Evolutionary conservation across 2,113 vertebrate species (phyloP).

Genomic region (Nanorana parkeri): DNA sequence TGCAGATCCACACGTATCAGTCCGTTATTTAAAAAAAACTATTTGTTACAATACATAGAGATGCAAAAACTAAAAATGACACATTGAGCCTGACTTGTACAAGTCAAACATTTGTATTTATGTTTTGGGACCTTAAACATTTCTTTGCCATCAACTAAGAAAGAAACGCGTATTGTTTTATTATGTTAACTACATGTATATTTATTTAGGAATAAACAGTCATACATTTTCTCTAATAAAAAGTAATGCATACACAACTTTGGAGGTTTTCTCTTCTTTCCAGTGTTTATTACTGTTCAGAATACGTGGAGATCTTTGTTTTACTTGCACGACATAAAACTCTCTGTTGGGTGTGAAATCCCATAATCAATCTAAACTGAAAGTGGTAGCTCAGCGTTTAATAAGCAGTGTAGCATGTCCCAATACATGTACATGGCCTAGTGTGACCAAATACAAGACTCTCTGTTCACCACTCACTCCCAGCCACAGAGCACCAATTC

Average conservation of each 20-base stretch:
- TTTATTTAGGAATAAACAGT: slow-evolving; percentile 36
- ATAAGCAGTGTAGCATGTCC: no score
- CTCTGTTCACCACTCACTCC: no score
- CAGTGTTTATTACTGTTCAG: no score
- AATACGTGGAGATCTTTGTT: no score
- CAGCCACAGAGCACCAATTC: no score
- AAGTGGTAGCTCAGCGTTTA: no score
- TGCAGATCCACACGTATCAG: slow-evolving; percentile 12
- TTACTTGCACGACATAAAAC: no score
- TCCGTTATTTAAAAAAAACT: neutral
- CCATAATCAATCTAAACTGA: no score
- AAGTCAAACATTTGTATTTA: neutral
- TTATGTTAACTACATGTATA: slow-evolving; percentile 9
- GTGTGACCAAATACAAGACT: no score
- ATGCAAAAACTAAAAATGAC: neutral
- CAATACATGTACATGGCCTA: no score
- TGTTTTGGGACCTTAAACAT: slow-evolving; percentile 28
- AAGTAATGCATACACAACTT: neutral
- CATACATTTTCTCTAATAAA: slow-evolving; percentile 31
- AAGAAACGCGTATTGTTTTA: neutral
- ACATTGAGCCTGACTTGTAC: slow-evolving; percentile 6
- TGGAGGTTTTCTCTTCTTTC: no score
- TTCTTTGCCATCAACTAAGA: slow-evolving; percentile 20
- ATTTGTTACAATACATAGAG: neutral
- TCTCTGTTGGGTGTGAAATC: no score